Conservation (phyloP, 2,113 vertebrate species). For the Brachyhypopomus occidentalis region DNA sequence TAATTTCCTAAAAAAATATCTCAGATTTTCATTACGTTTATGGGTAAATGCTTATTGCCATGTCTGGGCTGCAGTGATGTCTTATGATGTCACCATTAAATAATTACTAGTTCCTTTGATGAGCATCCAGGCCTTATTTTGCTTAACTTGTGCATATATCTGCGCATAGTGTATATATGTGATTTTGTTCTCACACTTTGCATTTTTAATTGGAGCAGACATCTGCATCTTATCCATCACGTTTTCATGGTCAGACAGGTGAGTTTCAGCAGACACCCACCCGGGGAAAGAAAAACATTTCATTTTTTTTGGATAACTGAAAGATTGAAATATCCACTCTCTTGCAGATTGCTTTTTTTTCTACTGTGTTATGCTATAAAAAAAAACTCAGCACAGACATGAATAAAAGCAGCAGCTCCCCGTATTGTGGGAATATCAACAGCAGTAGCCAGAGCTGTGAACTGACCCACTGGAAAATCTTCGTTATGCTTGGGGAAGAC, state of each 20-base stretch:
- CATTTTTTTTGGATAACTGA: constrained; percentile 10
- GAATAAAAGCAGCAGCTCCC: constrained; percentile 55
- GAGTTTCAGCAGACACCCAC: constrained; percentile 15
- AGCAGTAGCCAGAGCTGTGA: constrained; percentile 41
- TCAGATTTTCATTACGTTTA: background rate
- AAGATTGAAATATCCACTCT: constrained; percentile 36
- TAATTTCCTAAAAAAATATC: background rate
- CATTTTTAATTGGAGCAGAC: constrained; percentile 20
- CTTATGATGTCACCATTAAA: background rate
- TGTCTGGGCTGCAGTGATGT: background rate
- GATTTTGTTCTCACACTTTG: constrained; percentile 10
- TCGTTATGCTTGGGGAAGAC: constrained; percentile 63
- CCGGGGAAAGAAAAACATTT: constrained; percentile 1
- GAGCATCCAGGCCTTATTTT: too few relatives aligned
- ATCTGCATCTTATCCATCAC: constrained; percentile 32
- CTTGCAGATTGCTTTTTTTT: constrained; percentile 41
- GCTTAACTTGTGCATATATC: too few relatives aligned
- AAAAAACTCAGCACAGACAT: constrained; percentile 53
- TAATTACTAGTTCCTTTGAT: background rate
- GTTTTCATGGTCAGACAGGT: constrained; percentile 28
- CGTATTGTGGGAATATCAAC: constrained; percentile 61
- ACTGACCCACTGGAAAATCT: constrained; percentile 66
- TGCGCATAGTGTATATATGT: background rate
- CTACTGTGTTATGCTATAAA: constrained; percentile 53
- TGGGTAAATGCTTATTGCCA: background rate